phyloP scores from a whole-genome alignment of 2,797 vertebrate genomes.

The Sebastes kiyomatsui region DNA sequence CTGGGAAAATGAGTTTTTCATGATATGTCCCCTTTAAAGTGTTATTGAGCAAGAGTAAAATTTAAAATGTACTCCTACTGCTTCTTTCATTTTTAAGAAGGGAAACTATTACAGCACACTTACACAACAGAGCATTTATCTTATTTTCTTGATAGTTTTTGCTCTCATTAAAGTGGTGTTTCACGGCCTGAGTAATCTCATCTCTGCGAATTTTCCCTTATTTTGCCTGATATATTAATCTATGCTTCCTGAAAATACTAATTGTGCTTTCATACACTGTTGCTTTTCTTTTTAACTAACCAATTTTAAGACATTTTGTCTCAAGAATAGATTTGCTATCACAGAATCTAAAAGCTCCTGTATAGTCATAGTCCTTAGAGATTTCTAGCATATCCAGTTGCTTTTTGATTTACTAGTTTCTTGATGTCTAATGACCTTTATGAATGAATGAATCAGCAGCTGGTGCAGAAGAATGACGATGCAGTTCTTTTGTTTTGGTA shows the following conservation, averaged over 20 bases:
- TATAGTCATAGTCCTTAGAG: not conserved
- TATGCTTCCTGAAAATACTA: conserved; percentile 9
- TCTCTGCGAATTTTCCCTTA: conserved; percentile 11
- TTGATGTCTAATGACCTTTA: not conserved
- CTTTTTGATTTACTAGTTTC: not conserved
- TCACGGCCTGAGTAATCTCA: conserved; percentile 3
- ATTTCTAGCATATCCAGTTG: not conserved
- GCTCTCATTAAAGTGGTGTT: not conserved
- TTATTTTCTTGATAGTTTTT: not conserved
- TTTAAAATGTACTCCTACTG: not conserved
- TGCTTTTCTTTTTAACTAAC: conserved; percentile 20
- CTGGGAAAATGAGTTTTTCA: not conserved
- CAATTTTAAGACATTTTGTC: conserved; percentile 10
- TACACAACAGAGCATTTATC: not conserved
- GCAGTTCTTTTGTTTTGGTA: not conserved
- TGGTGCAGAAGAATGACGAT: not conserved
- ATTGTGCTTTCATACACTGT: conserved; percentile 5
- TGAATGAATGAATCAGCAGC: not conserved
- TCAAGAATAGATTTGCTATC: not conserved
- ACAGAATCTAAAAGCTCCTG: not conserved
- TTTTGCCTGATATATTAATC: conserved; percentile 19
- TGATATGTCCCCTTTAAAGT: not conserved
- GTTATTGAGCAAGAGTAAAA: not conserved
- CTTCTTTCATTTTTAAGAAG: not conserved
- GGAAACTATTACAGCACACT: not conserved